Evolutionary conservation across 2,113 vertebrate species (phyloP).

Genomic region (Falcunculus frontatus): DNA sequence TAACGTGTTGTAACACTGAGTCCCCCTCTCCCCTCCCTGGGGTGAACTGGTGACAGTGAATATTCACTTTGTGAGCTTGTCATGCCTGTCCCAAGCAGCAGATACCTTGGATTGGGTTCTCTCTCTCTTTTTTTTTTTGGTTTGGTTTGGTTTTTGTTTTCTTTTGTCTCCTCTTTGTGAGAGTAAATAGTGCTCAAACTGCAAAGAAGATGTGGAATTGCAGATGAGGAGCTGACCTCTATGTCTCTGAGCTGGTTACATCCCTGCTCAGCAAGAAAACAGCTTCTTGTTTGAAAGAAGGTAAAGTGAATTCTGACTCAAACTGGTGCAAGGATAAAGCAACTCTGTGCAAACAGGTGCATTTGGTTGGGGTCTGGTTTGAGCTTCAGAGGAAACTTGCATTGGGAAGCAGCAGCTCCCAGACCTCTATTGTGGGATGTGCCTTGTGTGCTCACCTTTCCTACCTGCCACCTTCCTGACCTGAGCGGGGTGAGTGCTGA

Average conservation of each 20-base stretch:
- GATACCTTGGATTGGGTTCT: neutral
- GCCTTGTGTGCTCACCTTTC: neutral
- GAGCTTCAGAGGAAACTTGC: neutral
- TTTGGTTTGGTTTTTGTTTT: neutral
- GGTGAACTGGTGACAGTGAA: neutral
- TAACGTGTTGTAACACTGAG: neutral
- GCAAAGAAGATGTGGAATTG: constrained; percentile 48
- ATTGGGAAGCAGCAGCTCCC: neutral
- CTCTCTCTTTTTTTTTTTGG: neutral
- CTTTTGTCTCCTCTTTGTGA: constrained; percentile 28
- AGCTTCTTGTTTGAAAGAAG: neutral
- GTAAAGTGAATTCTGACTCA: neutral
- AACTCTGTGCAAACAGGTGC: neutral
- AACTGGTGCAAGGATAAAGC: neutral
- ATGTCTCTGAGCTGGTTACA: constrained; percentile 31
- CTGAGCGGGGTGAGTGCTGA: neutral
- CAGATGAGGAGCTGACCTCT: constrained; percentile 15
- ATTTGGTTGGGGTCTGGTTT: neutral
- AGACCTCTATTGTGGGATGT: neutral
- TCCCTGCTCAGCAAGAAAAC: neutral
- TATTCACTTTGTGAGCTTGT: neutral
- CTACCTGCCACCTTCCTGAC: neutral
- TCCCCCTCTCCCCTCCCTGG: neutral
- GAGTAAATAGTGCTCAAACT: constrained; percentile 30
- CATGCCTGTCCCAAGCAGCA: neutral